phyloP scores from a whole-genome alignment of 2,888 invertebrate genomes.

The Synergus gifuensis region DNA sequence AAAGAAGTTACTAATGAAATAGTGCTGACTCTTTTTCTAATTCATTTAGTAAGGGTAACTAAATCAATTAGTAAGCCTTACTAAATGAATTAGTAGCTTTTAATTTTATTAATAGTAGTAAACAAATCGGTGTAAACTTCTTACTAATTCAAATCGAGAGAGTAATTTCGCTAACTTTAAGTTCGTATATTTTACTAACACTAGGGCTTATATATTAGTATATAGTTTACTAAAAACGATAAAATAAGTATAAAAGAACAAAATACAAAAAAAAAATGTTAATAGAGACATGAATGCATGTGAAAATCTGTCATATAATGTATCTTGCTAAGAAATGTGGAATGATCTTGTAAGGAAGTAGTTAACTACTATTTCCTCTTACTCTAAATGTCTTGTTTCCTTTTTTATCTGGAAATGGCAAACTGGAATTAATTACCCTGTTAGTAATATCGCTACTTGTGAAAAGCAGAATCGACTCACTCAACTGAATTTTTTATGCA shows the following conservation, averaged over 20 bases:
- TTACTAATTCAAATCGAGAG: no score
- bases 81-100: no score
- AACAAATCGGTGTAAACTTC: no score
- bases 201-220: background rate
- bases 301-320: background rate
- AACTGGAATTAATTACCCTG: background rate
- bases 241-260: background rate
- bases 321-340: background rate
- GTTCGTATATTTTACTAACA: no score
- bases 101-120: no score
- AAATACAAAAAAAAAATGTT: background rate
- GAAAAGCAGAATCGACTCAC: background rate
- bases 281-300: background rate
- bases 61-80: no score
- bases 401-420: background rate
- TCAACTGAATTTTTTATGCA: background rate
- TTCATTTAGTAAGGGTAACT: no score
- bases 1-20: no score
- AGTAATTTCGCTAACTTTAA: no score
- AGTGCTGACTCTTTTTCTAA: no score
- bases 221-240: background rate
- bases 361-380: conserved; percentile 17
- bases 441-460: background rate
- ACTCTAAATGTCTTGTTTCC: conserved; percentile 13
- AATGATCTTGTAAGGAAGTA: conserved; percentile 31